Conservation (phyloP, 2,888 invertebrate species). For the Ormyrus thymus region DNA sequence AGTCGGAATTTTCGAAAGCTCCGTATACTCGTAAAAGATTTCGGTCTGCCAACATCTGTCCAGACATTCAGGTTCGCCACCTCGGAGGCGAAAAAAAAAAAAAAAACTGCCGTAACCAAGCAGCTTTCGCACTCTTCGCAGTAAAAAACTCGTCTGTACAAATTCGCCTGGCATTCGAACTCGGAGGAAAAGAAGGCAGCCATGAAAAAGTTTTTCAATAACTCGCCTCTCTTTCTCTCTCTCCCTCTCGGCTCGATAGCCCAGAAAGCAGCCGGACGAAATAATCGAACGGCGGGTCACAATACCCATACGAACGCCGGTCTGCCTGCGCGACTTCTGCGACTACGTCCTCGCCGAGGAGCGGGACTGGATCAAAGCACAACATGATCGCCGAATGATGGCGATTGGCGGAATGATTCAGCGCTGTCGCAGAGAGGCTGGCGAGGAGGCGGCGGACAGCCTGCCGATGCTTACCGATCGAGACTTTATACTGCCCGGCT, state of each 20-base stretch:
- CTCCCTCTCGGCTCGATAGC: background rate
- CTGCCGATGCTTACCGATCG: slow-evolving; percentile 52
- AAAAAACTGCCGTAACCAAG: too few species aligned
- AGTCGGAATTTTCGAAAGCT: too few species aligned
- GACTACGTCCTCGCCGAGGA: slow-evolving; percentile 77
- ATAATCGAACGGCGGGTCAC: slow-evolving; percentile 14
- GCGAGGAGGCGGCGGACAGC: background rate
- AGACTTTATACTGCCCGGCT: slow-evolving; percentile 65
- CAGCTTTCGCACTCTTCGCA: too few species aligned
- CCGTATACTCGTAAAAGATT: too few species aligned
- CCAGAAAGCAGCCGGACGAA: background rate
- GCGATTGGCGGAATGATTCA: background rate
- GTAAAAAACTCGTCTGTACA: too few species aligned
- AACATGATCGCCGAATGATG: slow-evolving; percentile 62
- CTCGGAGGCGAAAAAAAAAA: too few species aligned
- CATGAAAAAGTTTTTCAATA: slow-evolving; percentile 29
- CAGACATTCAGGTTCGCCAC: too few species aligned
- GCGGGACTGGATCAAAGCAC: slow-evolving; percentile 75
- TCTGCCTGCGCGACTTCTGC: slow-evolving; percentile 78
- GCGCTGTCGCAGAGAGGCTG: background rate
- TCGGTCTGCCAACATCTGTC: too few species aligned
- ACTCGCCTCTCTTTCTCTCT: background rate
- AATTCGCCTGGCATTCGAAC: background rate
- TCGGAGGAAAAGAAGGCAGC: background rate
- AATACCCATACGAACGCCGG: slow-evolving; percentile 73